A percentile compares a stretch with the other conserved stretches of the same genome.
These are phyloP conservation scores for Pyrrhia umbra DNA, from an alignment of 2,888 invertebrate genomes.

Conservation along the genomic window DNA sequence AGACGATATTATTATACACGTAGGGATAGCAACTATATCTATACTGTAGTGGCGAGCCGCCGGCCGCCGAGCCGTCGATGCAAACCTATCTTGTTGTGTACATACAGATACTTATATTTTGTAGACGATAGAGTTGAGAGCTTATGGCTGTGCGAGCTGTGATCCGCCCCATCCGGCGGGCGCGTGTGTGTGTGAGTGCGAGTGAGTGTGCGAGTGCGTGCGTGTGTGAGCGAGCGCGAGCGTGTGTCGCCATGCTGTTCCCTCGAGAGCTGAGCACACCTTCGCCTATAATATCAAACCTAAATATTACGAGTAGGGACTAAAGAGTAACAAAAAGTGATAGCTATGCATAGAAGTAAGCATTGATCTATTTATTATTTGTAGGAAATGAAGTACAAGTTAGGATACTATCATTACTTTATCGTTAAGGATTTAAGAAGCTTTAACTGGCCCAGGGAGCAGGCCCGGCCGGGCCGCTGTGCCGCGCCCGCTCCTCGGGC, in stretches of 20 bases:
- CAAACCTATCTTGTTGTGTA: slow-evolving; percentile 64
- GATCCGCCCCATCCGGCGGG: slow-evolving; percentile 18
- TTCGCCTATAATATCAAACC: slow-evolving; percentile 38
- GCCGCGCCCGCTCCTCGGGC: slow-evolving; percentile 36
- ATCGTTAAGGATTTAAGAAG: slow-evolving; percentile 67
- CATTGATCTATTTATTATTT: slow-evolving; percentile 80
- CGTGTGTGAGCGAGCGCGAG: slow-evolving; percentile 23
- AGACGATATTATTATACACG: slow-evolving; percentile 63
- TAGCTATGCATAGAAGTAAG: slow-evolving; percentile 66
- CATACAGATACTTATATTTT: slow-evolving; percentile 57
- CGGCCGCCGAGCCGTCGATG: slow-evolving; percentile 64
- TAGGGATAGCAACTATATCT: slow-evolving; percentile 57
- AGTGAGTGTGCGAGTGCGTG: slow-evolving; percentile 28
- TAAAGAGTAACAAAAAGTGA: slow-evolving; percentile 64
- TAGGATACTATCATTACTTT: slow-evolving; percentile 69
- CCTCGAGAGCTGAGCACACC: slow-evolving; percentile 27
- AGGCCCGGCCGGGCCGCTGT: slow-evolving; percentile 3
- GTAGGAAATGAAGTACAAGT: slow-evolving; percentile 84
- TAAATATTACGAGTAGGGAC: slow-evolving; percentile 38
- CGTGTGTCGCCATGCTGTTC: slow-evolving; percentile 36
- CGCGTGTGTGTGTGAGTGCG: slow-evolving; percentile 21
- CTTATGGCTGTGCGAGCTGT: slow-evolving; percentile 64
- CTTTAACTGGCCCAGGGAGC: slow-evolving; percentile 70
- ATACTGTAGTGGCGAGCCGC: slow-evolving; percentile 62
- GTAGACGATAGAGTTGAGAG: slow-evolving; percentile 55